phyloP scores from a whole-genome alignment of 1,140 invertebrate species.

The Scylla paramamosain region DNA sequence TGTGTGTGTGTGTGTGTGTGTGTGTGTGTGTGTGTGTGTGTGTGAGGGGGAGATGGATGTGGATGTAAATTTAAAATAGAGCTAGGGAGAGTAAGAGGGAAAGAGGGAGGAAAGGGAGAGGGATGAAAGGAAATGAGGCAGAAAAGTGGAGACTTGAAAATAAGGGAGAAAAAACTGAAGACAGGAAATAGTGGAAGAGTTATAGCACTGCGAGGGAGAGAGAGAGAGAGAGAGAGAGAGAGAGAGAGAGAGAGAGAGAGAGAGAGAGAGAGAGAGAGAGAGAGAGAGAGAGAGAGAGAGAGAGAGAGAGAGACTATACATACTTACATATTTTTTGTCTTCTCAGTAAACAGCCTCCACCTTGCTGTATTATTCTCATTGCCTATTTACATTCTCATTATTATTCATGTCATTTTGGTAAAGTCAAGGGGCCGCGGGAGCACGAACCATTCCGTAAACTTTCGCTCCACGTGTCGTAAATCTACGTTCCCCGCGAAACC shows the following conservation, averaged over 20 bases:
- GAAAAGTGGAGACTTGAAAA: background rate
- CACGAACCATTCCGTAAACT: background rate
- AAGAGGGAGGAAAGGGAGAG: background rate
- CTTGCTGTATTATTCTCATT: background rate
- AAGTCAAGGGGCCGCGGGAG: background rate
- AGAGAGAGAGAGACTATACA: background rate
- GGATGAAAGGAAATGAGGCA: background rate
- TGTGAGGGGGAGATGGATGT: too few species aligned
- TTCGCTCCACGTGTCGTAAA: background rate
- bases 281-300: slow-evolving; percentile 1
- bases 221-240: slow-evolving; percentile 20
- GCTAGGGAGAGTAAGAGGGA: background rate
- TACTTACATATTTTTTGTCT: background rate
- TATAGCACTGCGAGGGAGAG: background rate
- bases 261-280: background rate
- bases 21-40: too few species aligned
- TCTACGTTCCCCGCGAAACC: background rate
- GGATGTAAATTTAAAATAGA: background rate
- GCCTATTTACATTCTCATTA: background rate
- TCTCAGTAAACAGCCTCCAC: background rate
- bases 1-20: too few species aligned
- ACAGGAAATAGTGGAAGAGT: background rate
- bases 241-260: background rate
- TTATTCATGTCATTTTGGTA: slow-evolving; percentile 22
- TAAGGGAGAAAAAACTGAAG: background rate